Conservation (phyloP, 2,113 vertebrate genomes). For the Saccopteryx bilineata region DNA sequence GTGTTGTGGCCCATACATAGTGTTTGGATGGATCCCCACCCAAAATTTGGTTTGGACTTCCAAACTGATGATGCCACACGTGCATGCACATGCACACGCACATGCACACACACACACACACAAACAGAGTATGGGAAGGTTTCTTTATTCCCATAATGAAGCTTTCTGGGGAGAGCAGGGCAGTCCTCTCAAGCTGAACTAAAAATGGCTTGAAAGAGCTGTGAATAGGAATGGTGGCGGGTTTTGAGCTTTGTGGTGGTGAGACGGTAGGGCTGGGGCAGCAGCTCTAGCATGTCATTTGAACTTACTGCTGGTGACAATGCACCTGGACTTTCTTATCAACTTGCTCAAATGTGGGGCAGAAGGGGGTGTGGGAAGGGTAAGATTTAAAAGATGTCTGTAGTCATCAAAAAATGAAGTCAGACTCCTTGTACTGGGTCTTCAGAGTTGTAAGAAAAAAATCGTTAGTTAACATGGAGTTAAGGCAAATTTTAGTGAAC, state of each 20-base stretch:
- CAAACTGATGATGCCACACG: neutral
- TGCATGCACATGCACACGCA: neutral
- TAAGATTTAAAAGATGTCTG: neutral
- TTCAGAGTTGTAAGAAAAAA: neutral
- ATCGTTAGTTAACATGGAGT: neutral
- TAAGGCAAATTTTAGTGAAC: neutral
- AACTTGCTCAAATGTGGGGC: neutral
- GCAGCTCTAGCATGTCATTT: neutral
- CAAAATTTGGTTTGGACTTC: neutral
- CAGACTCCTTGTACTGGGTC: neutral
- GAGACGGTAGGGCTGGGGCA: neutral
- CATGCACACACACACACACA: neutral
- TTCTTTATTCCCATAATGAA: neutral
- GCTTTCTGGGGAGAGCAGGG: neutral
- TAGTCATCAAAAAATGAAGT: neutral
- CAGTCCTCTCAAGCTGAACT: neutral
- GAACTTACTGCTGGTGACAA: neutral
- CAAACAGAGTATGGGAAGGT: neutral
- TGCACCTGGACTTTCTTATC: conserved; percentile 7
- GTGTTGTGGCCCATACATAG: neutral
- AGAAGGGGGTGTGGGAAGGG: neutral
- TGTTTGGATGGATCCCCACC: neutral
- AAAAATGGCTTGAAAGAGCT: neutral
- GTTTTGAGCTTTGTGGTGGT: neutral
- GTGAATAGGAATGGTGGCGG: neutral